These are phyloP conservation scores for Procambarus clarkii DNA, from an alignment of 1,140 invertebrate genomes.

Conservation along the genomic window DNA sequence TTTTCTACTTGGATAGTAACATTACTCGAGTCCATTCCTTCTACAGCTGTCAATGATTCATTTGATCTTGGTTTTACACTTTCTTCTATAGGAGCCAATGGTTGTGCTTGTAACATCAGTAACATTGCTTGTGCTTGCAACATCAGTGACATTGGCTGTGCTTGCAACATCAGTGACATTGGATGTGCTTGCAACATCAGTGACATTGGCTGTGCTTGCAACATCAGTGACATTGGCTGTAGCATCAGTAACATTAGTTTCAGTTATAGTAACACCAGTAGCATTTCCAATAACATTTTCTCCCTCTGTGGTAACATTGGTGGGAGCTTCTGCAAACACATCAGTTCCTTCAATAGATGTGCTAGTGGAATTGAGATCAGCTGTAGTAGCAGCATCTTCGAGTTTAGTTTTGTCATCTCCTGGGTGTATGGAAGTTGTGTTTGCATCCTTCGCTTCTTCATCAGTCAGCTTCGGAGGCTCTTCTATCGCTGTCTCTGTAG, in stretches of 20 bases:
- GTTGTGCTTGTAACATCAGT: background rate
- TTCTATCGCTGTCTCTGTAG: constrained; percentile 13
- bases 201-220: too few species aligned
- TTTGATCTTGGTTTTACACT: background rate
- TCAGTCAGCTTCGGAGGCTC: background rate
- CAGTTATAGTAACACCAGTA: constrained; percentile 1
- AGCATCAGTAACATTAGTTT: background rate
- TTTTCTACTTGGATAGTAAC: background rate
- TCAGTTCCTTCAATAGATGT: background rate
- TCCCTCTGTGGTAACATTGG: constrained; percentile 18
- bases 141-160: too few species aligned
- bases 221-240: background rate
- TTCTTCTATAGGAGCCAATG: background rate
- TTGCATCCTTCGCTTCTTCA: constrained; percentile 5
- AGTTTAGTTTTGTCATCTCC: background rate
- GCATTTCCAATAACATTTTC: background rate
- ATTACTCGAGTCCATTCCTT: background rate
- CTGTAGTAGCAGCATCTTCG: background rate
- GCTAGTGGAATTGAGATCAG: background rate
- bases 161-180: too few species aligned
- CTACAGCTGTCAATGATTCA: background rate
- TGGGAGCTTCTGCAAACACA: background rate
- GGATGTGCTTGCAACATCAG: too few species aligned
- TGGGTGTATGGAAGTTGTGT: background rate
- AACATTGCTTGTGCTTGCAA: background rate